Evolutionary conservation across 2,797 vertebrate species (phyloP), one percentile per base, ranked within the genome.

Genomic region (Hyperoplus immaculatus): DNA sequence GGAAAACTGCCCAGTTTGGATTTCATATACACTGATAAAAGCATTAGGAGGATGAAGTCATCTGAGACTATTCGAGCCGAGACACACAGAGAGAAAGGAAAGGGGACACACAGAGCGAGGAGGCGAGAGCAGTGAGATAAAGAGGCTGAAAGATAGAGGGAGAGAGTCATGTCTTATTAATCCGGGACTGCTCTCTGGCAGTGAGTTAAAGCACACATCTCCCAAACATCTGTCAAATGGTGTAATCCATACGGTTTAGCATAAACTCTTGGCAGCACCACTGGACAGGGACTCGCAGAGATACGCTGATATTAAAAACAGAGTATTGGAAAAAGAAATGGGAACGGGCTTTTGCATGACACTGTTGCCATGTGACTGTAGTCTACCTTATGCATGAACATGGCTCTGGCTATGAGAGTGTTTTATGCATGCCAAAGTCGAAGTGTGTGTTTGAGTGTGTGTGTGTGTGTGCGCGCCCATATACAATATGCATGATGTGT

Each of bases 181-280:
- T 93, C 80, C 69, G 86, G 74, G 75, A 89, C 86, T 86, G 82
- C 81, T 90, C 80, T 87, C 90, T 80, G 88, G 87, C 92, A 90
- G 80, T 82, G 90, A 91, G 87, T 93, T 91, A 89, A 92, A 91
- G 85, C 77, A 81, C 88, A 92, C 88, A 89, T 93, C 90, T 88
- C 87, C 87, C 88, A 89, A 94, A 95, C 94, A 95, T 94, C 94
- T 94, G 95, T 94, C 94, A 93, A 91, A 94, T 88, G 84, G 86
- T 82, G 86, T 95, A 96, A 95, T 95, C 94, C 94, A 95, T 90
- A 94, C 60, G 89, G 90, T 95, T 95, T 93, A 94, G 83, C 90
- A 90, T 94, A 94, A 94, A 92, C 93, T 89, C 65, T 88, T 89
- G 85, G 86, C 88, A 90, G 84, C 84, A 83, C 67, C 55, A n/a